Conservation (phyloP, 1,140 invertebrate species). For the silkworm (Bombyx mori) region DNA sequence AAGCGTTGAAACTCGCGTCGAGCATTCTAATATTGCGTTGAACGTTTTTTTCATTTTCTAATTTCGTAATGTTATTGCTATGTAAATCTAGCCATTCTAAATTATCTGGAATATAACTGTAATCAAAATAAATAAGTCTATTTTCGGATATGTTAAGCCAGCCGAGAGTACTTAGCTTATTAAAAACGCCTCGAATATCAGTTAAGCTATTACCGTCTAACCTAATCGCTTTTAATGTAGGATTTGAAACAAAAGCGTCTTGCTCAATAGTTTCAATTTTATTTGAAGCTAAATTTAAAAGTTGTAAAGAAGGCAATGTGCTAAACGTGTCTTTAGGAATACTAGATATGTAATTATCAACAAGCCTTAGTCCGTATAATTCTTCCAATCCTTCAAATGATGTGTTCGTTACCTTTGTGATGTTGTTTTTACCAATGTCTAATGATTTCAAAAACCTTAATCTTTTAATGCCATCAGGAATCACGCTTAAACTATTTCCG, state of each 20-base stretch:
- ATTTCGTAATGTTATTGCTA: conserved; percentile 76
- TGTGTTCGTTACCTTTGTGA: conserved; percentile 72
- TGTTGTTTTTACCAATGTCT: conserved; percentile 85
- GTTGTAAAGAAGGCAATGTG: conserved; percentile 76
- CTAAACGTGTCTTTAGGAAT: conserved; percentile 78
- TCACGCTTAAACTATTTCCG: conserved; percentile 79
- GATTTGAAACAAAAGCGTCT: conserved; percentile 77
- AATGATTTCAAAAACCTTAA: conserved; percentile 81
- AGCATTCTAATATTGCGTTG: conserved; percentile 84
- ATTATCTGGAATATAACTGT: conserved; percentile 76
- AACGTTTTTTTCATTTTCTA: conserved; percentile 84
- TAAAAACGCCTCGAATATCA: conserved; percentile 79
- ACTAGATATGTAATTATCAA: conserved; percentile 78
- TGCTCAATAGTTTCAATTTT: conserved; percentile 76
- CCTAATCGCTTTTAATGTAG: conserved; percentile 76
- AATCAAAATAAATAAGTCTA: conserved; percentile 78
- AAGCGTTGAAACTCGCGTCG: conserved; percentile 82
- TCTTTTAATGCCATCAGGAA: conserved; percentile 80
- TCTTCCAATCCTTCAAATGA: conserved; percentile 77
- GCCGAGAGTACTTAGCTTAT: conserved; percentile 75
- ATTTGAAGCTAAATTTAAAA: conserved; percentile 80
- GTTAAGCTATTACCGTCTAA: conserved; percentile 78
- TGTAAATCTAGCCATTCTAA: conserved; percentile 83
- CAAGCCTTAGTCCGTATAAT: conserved; percentile 75
- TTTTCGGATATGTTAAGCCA: conserved; percentile 83